Conservation (phyloP, 1,140 invertebrate species). For the Palaemon carinicauda region DNA sequence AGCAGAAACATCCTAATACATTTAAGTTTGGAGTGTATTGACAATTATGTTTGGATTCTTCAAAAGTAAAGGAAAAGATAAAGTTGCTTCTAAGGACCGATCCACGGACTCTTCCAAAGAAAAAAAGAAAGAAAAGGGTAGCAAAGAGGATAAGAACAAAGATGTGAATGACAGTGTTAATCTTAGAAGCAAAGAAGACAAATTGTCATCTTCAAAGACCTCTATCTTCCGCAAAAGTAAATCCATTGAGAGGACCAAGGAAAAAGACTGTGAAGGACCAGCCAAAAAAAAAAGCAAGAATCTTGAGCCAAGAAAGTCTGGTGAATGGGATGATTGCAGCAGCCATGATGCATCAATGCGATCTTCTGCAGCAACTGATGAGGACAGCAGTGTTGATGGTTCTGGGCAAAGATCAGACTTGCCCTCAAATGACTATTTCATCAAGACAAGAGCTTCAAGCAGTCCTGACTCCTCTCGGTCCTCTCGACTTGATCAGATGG, state of each 20-base stretch:
- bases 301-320: neutral
- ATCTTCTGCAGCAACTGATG: neutral
- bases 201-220: neutral
- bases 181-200: constrained; percentile 21
- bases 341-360: neutral
- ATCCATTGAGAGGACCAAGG: constrained; percentile 33
- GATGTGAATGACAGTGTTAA: neutral
- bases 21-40: neutral
- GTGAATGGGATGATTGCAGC: constrained; percentile 16
- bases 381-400: neutral
- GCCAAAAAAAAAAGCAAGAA: constrained; percentile 22
- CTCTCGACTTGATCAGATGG: too few species aligned
- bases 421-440: too few species aligned
- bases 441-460: too few species aligned
- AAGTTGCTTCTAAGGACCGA: constrained; percentile 25
- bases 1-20: neutral
- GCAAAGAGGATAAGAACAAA: constrained; percentile 25
- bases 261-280: neutral
- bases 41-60: constrained; percentile 50
- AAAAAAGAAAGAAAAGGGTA: constrained; percentile 34
- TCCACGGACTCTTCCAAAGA: constrained; percentile 23
- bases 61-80: constrained; percentile 44
- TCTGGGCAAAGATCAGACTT: neutral
- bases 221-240: constrained; percentile 43
- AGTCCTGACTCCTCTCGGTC: too few species aligned